These are phyloP conservation scores for Coronaproctus castanopsis DNA, from an alignment of 2,888 invertebrate genomes.

Conservation along the genomic window DNA sequence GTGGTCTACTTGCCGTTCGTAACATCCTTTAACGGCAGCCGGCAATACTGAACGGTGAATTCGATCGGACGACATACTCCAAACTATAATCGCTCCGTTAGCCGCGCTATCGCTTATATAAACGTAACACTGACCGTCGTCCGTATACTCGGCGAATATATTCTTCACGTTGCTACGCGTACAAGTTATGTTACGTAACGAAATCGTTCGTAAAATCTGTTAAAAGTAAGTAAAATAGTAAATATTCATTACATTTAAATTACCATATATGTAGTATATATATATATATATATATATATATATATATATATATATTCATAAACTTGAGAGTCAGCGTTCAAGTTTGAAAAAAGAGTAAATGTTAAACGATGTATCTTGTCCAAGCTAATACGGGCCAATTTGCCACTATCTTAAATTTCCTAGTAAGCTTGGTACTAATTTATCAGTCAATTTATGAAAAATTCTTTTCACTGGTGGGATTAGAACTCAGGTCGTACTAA, in stretches of 20 bases:
- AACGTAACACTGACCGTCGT: slow-evolving; percentile 18
- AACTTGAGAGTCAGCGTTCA: too few species aligned
- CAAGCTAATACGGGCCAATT: too few species aligned
- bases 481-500: too few species aligned
- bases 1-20: slow-evolving; percentile 25
- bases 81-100: slow-evolving; percentile 43
- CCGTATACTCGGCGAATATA: neutral
- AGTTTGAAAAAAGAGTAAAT: too few species aligned
- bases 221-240: neutral
- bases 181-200: neutral
- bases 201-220: neutral
- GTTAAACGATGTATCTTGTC: too few species aligned
- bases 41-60: slow-evolving; percentile 44
- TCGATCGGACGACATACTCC: slow-evolving; percentile 36
- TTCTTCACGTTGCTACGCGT: neutral
- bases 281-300: neutral
- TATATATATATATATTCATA: neutral
- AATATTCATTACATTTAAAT: neutral
- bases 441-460: too few species aligned
- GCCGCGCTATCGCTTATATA: slow-evolving; percentile 45
- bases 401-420: too few species aligned
- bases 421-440: too few species aligned
- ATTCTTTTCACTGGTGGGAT: too few species aligned
- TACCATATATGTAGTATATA: neutral
- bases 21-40: slow-evolving; percentile 22